phyloP scores from a whole-genome alignment of 2,797 vertebrate species.

The Geotrypetes seraphini region DNA sequence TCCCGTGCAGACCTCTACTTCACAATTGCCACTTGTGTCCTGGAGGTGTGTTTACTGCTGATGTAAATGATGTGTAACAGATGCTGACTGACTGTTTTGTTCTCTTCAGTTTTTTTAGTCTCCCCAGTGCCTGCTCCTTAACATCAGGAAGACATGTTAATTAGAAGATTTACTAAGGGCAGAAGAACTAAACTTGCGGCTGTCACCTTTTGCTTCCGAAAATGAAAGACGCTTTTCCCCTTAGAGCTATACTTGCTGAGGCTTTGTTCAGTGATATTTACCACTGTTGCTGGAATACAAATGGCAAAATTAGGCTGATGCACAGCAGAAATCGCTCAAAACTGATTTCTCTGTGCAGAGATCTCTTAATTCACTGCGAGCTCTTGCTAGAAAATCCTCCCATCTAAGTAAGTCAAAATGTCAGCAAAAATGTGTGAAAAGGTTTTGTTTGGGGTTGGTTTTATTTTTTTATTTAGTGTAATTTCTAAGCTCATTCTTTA shows the following conservation, averaged over 20 bases:
- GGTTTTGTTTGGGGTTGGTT: too few relatives aligned
- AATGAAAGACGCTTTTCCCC: constrained; percentile 1
- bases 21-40: background rate
- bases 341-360: too few relatives aligned
- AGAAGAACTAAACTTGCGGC: constrained; percentile 41
- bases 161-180: constrained; percentile 67
- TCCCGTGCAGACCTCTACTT: too few relatives aligned
- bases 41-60: constrained; percentile 4
- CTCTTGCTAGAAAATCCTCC: background rate
- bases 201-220: constrained; percentile 34
- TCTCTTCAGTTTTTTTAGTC: constrained; percentile 78
- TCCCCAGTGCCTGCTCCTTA: constrained; percentile 71
- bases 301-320: constrained; percentile 13
- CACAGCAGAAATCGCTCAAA: constrained; percentile 23
- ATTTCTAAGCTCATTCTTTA: too few relatives aligned
- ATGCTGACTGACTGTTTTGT: constrained; percentile 39
- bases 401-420: too few relatives aligned
- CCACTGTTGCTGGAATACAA: constrained; percentile 15
- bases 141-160: constrained; percentile 76
- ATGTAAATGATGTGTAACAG: constrained; percentile 11
- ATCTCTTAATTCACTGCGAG: background rate
- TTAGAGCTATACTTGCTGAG: constrained; percentile 14
- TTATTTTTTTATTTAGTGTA: too few relatives aligned
- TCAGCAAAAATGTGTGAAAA: too few relatives aligned
- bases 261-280: constrained; percentile 15